Conservation (phyloP, 1,140 invertebrate genomes). For the Bombus balteatus region DNA sequence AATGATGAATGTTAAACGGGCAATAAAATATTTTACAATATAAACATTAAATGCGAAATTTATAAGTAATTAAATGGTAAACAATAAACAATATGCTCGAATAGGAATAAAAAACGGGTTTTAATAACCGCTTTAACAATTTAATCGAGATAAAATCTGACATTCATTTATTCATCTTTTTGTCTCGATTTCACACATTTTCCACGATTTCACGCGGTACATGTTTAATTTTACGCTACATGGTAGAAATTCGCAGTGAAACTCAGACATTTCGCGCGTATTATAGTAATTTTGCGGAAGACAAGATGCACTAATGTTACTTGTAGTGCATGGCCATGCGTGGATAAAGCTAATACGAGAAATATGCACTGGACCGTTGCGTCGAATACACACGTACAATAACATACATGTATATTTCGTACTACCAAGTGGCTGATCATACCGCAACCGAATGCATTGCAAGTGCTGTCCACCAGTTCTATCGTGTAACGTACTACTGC, state of each 20-base stretch:
- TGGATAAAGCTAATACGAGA: not conserved
- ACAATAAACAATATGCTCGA: not conserved
- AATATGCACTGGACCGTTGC: not conserved
- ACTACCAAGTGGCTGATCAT: constrained; percentile 4
- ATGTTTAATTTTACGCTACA: not conserved
- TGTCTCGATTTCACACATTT: too few relatives aligned
- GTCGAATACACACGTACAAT: too few relatives aligned
- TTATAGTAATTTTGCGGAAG: constrained; percentile 7
- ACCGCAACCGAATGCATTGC: not conserved
- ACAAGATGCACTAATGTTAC: constrained; percentile 9
- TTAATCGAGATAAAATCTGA: not conserved
- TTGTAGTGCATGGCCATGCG: not conserved
- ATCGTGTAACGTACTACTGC: not conserved
- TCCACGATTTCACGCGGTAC: not conserved
- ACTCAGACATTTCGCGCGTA: not conserved
- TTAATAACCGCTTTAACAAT: not conserved
- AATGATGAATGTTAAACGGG: not conserved
- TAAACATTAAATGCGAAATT: not conserved
- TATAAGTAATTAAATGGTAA: not conserved
- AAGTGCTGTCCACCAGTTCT: not conserved
- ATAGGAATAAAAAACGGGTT: too few relatives aligned
- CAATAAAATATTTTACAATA: not conserved
- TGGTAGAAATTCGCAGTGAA: not conserved
- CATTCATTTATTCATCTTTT: not conserved
- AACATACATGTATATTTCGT: too few relatives aligned